These are phyloP conservation scores for Caenorhabditis wallacei DNA, from an alignment of 2,888 invertebrate species.

Conservation along the genomic window DNA sequence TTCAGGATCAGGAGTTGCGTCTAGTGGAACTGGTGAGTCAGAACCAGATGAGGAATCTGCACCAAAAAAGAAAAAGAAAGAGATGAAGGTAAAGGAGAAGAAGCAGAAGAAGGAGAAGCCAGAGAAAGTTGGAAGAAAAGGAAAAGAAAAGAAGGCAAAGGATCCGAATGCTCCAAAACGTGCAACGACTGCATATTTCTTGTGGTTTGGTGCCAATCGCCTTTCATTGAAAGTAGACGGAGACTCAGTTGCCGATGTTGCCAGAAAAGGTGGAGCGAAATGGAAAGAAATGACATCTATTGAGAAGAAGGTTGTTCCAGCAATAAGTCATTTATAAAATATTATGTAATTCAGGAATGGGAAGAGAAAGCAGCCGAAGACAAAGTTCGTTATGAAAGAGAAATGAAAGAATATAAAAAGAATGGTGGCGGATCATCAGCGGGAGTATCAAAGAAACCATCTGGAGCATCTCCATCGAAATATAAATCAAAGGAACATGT, in stretches of 20 bases:
- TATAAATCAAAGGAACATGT: conserved; percentile 77
- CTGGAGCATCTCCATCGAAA: conserved; percentile 61
- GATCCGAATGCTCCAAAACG: conserved; percentile 92
- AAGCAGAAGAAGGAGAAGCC: conserved; percentile 43
- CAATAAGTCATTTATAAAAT: background rate
- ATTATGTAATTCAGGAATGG: conserved; percentile 87
- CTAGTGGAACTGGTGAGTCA: conserved; percentile 83
- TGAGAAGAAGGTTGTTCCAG: conserved; percentile 63
- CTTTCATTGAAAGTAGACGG: conserved; percentile 91
- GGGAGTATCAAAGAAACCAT: conserved; percentile 31
- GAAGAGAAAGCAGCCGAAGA: conserved; percentile 91
- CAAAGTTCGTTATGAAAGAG: conserved; percentile 91
- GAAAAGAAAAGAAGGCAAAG: conserved; percentile 85
- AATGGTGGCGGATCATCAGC: conserved; percentile 61
- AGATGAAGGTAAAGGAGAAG: conserved; percentile 87
- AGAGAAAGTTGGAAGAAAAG: conserved; percentile 85
- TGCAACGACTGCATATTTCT: conserved; percentile 92
- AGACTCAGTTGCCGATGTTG: conserved; percentile 92
- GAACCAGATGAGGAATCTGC: conserved; percentile 82
- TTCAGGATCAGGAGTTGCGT: conserved; percentile 81
- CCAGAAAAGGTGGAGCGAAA: conserved; percentile 95
- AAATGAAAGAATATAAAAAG: conserved; percentile 92
- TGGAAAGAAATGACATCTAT: conserved; percentile 89
- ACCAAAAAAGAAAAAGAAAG: conserved; percentile 83
- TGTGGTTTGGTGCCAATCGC: conserved; percentile 92